Base-by-base conservation (phyloP, 2,888 invertebrate genomes). In the Apantesis nais region DNA sequence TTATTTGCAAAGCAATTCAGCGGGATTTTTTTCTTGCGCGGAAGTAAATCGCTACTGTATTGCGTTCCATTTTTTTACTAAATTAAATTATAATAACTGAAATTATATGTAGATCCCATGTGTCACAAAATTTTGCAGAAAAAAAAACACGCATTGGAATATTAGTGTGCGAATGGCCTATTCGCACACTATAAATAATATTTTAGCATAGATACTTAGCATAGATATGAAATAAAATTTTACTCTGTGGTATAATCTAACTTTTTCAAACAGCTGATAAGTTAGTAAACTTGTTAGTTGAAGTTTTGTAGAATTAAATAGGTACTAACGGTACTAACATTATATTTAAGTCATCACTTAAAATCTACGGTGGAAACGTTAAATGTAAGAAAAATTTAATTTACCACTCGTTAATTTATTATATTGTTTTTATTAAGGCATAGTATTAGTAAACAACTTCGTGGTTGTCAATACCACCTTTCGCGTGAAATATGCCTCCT, bases 401-500 rank as follows among this genome's bases (percentile, higher is more conserved):
- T 48, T 48, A 7, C n/a, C n/a, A n/a, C n/a, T n/a, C n/a, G n/a
- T 48, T 14, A 55, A 29, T 29, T 11, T n/a, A 12, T 9, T 3
- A 25, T 16, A 58, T 29, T 2, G 16, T 29, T 16, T 58, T 29
- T 58, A 16, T 7, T 29, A 58, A 19, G 41, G 22, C 11, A 29
- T 7, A 22, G 39, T 39, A 39, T 58, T 29, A 39, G n/a, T 41
- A 29, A 58, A 66, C 39, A 37, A 66, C 19, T 58, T 55, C 55
- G 37, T n/a, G 39, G 37, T 34, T 19, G 5, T 44, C 29, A 55
- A 39, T 63, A 41, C 41, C 12, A 39, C 3, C 11, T 29, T 19
- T 41, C 19, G 63, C 19, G 19, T 44, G 16, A 65, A 39, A 67
- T 61, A 97, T 97, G 97, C 97, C 97, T 60, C 97, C 97, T 0